Evolutionary conservation across 2,888 invertebrate species (phyloP).

Genomic region (Noctua comes): DNA sequence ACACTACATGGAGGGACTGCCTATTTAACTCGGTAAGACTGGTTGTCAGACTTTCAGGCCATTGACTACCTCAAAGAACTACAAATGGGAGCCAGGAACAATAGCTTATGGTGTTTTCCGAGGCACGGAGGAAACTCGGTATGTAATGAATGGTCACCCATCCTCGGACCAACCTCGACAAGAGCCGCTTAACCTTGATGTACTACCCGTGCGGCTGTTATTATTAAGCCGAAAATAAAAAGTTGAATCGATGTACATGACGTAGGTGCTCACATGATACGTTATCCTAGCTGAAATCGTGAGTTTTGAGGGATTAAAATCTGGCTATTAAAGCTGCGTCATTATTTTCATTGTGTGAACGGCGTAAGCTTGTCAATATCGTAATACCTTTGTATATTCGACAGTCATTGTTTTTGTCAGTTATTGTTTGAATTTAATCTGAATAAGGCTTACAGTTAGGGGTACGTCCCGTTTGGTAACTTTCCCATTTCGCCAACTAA

Average conservation of each 20-base stretch:
- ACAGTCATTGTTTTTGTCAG: conserved; percentile 16
- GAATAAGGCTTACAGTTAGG: not conserved
- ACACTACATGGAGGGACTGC: not conserved
- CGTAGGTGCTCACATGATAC: not conserved
- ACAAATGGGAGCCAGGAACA: not conserved
- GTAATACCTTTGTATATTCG: conserved; percentile 22
- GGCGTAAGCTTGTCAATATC: not conserved
- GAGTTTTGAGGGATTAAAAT: conserved; percentile 1
- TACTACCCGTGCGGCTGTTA: not conserved
- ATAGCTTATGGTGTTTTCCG: not conserved
- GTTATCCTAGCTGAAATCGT: not conserved
- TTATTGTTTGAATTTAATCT: not conserved
- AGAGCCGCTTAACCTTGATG: not conserved
- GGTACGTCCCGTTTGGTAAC: no score
- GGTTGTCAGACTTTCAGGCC: not conserved
- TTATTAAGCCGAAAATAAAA: not conserved
- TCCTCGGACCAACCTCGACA: not conserved
- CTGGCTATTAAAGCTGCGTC: conserved; percentile 17
- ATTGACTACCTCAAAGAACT: not conserved
- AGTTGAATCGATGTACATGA: not conserved
- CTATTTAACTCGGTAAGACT: not conserved
- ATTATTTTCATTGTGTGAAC: conserved; percentile 13
- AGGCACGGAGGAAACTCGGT: not conserved
- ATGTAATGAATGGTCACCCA: not conserved
- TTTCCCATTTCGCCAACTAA: no score